Base-by-base conservation (phyloP, 2,888 invertebrate genomes). In the Ophion costatus region DNA sequence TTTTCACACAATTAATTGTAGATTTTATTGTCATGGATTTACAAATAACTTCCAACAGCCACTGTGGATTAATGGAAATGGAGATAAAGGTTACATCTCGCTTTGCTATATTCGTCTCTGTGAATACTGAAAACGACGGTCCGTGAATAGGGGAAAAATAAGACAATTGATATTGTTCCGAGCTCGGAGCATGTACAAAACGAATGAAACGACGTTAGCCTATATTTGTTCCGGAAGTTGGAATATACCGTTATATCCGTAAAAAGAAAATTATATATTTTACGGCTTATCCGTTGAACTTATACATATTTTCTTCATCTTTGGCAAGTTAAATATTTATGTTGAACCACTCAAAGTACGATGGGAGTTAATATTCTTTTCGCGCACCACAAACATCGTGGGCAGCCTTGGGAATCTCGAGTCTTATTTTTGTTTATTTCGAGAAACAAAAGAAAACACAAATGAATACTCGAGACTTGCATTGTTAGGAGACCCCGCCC, bases 81-180 rank as follows among this genome's bases (percentile, higher is more conserved):
- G 22, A 42, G 51, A 38, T 64, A 73, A 67, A 69, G 61, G 29
- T 66, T 61, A 61, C 75, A 70, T 85, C 57, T 82, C 78, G 84
- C 73, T 82, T 85, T 69, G 82, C 82, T 33, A 51, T 82, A 78
- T 82, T 85, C 76, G 76, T 82, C 82, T 85, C 56, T 64, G 84
- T 85, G 84, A 82, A 85, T 85, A 82, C 76, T 85, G 56, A 85
- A 85, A 82, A 82, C 75, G 79, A 79, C 75, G 61, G 78, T 81
- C 74, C 74, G 84, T 61, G 61, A 29, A 82, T 82, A 61, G 24
- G 4, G 29, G 20, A n/a, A 7, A 56, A 56, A 73, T 11, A 75
- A 64, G 57, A 42, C 45, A 75, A 63, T 79, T 73, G 24, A 80
- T 79, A 71, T 76, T 82, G 78, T 79, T 85, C 79, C 70, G 73